These are phyloP conservation scores for Hycleus cichorii DNA, from an alignment of 1,140 invertebrate genomes.

Conservation along the genomic window DNA sequence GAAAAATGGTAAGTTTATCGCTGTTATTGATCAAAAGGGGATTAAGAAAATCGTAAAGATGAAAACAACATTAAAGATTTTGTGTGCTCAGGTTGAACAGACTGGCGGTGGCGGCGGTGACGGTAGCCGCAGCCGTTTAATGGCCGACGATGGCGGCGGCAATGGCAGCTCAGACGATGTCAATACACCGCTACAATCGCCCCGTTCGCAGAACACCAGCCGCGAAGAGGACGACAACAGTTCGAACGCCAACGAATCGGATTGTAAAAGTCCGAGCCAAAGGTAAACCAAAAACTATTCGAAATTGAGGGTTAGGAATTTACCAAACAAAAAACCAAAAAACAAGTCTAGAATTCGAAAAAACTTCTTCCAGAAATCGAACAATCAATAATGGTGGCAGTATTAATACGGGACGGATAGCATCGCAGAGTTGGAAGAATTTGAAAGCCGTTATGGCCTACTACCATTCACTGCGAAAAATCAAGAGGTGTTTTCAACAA, in stretches of 20 bases:
- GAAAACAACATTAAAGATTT: neutral
- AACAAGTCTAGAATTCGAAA: too few relatives aligned
- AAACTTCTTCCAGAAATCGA: too few relatives aligned
- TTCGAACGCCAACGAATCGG: constrained; percentile 55
- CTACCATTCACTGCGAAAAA: constrained; percentile 77
- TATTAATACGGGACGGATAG: constrained; percentile 40
- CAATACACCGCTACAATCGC: constrained; percentile 41
- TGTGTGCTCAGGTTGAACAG: constrained; percentile 40
- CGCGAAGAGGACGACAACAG: constrained; percentile 52
- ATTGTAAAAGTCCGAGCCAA: constrained; percentile 57
- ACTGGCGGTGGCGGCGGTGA: constrained; percentile 32
- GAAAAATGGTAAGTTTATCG: too few relatives aligned
- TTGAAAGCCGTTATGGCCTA: constrained; percentile 77
- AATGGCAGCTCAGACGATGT: constrained; percentile 38
- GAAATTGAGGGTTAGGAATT: too few relatives aligned
- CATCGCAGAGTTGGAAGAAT: constrained; percentile 76
- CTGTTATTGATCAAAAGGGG: too few relatives aligned
- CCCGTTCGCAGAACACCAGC: constrained; percentile 46
- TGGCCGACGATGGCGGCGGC: constrained; percentile 24
- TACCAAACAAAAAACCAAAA: too few relatives aligned
- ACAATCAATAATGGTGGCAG: too few relatives aligned
- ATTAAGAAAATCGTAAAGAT: too few relatives aligned
- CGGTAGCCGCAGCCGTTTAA: constrained; percentile 40
- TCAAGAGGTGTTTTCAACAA: constrained; percentile 60
- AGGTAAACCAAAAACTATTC: constrained; percentile 40